Conservation (phyloP, 2,113 vertebrate species). For the Nerophis ophidion region DNA sequence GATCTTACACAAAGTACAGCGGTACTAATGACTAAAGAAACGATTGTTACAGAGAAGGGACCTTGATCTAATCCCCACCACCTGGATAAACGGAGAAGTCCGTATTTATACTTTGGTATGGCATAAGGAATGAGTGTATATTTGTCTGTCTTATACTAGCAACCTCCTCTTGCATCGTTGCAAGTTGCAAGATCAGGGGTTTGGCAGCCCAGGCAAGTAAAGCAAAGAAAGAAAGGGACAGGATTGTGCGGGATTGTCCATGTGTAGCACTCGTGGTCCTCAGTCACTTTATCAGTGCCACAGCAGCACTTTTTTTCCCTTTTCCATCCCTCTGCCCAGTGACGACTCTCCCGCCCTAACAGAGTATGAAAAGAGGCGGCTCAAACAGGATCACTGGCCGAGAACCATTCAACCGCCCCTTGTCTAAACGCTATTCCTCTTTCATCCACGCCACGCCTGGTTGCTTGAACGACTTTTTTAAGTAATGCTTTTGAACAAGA, state of each 20-base stretch:
- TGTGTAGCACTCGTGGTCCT: conserved; percentile 63
- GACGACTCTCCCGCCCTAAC: conserved; percentile 49
- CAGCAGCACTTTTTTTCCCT: conserved; percentile 41
- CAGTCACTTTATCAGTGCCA: conserved; percentile 72
- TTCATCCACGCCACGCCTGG: conserved; percentile 2
- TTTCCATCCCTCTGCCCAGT: conserved; percentile 57
- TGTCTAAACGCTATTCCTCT: conserved; percentile 45
- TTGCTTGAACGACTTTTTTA: too few relatives aligned
- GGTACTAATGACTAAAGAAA: too few relatives aligned
- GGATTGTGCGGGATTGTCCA: conserved; percentile 64
- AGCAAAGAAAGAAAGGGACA: conserved; percentile 51
- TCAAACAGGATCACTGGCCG: conserved; percentile 45
- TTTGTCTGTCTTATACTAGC: not conserved
- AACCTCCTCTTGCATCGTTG: not conserved
- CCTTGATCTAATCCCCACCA: too few relatives aligned
- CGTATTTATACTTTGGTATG: too few relatives aligned
- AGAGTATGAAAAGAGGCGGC: conserved; percentile 49
- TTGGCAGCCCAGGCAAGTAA: conserved; percentile 54
- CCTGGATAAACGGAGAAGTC: too few relatives aligned
- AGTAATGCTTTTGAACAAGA: too few relatives aligned
- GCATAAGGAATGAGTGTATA: too few relatives aligned
- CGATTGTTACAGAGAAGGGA: too few relatives aligned
- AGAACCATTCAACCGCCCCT: conserved; percentile 24
- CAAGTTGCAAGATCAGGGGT: conserved; percentile 38
- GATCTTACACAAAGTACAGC: too few relatives aligned